Base-by-base conservation (phyloP, 2,113 vertebrate genomes). In the Cairina moschata region DNA sequence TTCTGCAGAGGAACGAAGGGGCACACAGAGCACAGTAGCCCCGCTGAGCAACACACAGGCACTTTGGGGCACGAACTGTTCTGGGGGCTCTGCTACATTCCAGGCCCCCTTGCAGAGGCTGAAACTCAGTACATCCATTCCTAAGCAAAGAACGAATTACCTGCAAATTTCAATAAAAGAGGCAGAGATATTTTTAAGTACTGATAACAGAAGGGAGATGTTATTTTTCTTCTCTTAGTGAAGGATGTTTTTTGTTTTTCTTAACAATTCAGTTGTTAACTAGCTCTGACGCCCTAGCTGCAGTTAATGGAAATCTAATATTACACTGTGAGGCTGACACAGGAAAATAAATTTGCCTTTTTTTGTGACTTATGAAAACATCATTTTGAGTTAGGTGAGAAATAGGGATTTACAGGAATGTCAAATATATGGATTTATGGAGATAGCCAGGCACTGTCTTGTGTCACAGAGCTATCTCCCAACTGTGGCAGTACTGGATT, bases 241-340 rank as follows among this genome's bases (percentile, higher is more conserved):
- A 87, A 83, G 28, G 31, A 48, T 6, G 36, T 40, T 54, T 83
- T 68, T 22, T 36, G 9, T 0, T 13, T 72, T 59, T 75, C 23
- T 29, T 71, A 76, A 16, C n/a, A 90, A 81, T 76, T 58, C 29
- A 54, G 31, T 69, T 92, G 86, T 86, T 69, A 83, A 67, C 34
- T 80, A 63, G 10, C 40, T 90, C 48, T 83, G 36, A 72, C 14
- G 54, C 6, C 36, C 75, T 32, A 44, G 16, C 59, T 65, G 36
- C 13, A 44, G 67, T 73, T 58, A 71, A 58, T 46, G 40, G 26
- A 52, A 90, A 88, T n/a, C n/a, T 48, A 92, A 34, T 48, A 44
- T 63, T 72, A 84, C 40, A 36, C 26, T 54, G 40, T 25, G 48
- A 92, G 11, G 54, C 67, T 32, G 67, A 86, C 38, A 8, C 28